Conservation (phyloP, 2,113 vertebrate genomes). For the Sinosuthora webbiana region DNA sequence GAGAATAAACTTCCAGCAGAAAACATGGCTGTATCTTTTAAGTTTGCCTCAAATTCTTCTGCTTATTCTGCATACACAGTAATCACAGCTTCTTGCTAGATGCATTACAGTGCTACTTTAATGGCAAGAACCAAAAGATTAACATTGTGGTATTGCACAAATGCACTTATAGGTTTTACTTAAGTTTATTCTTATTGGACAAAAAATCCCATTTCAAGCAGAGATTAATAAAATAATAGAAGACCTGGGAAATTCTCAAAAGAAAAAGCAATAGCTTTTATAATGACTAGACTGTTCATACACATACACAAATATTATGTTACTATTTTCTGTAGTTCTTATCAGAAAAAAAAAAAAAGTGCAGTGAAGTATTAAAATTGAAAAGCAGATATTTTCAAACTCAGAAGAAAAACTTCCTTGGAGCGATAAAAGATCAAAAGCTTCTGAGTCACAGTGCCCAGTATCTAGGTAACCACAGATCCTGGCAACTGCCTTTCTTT, state of each 20-base stretch:
- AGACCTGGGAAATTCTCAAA: background rate
- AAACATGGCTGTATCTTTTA: background rate
- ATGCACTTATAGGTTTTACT: background rate
- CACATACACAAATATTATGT: rapidly evolving
- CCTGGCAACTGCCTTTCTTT: background rate
- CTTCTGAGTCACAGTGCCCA: background rate
- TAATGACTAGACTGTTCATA: background rate
- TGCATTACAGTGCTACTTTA: background rate
- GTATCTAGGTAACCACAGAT: slow-evolving; percentile 45
- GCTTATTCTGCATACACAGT: background rate
- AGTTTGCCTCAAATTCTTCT: background rate
- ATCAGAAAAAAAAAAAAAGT: background rate
- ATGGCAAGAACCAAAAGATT: background rate
- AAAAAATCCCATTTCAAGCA: background rate
- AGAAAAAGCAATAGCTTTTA: background rate
- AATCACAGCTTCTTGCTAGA: background rate
- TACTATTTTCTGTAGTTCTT: background rate
- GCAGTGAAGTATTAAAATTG: background rate
- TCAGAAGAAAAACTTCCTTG: background rate
- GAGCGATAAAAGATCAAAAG: slow-evolving; percentile 29
- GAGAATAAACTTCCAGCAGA: background rate
- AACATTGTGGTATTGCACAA: background rate
- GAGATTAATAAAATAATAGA: background rate
- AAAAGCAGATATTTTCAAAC: slow-evolving; percentile 11
- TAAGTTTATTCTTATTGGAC: background rate